Evolutionary conservation across 2,113 vertebrate species (phyloP).

Genomic region (Sorex fumeus): DNA sequence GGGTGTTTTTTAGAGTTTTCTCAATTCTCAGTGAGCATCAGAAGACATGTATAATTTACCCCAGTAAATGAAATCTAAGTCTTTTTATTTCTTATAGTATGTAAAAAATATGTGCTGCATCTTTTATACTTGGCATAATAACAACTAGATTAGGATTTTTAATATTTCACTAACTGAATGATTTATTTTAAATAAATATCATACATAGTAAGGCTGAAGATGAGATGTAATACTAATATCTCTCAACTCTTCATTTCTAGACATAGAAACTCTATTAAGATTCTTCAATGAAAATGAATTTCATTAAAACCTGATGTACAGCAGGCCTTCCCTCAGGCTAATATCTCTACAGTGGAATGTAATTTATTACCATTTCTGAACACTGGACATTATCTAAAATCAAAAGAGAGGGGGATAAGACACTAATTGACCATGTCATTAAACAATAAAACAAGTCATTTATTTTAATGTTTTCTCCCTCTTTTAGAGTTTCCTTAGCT

Average conservation of each 20-base stretch:
- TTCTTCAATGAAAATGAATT: slow-evolving; percentile 41
- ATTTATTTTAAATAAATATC: slow-evolving; percentile 30
- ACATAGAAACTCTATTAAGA: slow-evolving; percentile 3
- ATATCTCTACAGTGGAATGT: not conserved
- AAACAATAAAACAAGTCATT: slow-evolving; percentile 33
- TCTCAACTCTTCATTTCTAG: not conserved
- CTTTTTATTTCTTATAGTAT: not conserved
- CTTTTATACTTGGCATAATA: not conserved
- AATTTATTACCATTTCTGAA: slow-evolving; percentile 11
- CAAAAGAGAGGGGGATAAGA: slow-evolving; percentile 30
- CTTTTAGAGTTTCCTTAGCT: not conserved
- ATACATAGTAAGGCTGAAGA: not conserved
- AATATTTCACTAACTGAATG: not conserved
- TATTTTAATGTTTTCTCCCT: not conserved
- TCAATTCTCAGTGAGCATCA: not conserved
- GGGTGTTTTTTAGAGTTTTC: not conserved
- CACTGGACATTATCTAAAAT: slow-evolving; percentile 28
- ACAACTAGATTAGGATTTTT: not conserved
- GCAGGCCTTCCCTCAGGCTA: slow-evolving; percentile 11
- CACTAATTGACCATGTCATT: slow-evolving; percentile 43
- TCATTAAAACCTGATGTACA: slow-evolving; percentile 54
- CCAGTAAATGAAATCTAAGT: not conserved
- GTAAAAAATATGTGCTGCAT: not conserved
- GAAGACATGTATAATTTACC: not conserved
- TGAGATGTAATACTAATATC: not conserved